phyloP scores from a whole-genome alignment of 2,797 vertebrate species.

The Acrocephalus scirpaceus region DNA sequence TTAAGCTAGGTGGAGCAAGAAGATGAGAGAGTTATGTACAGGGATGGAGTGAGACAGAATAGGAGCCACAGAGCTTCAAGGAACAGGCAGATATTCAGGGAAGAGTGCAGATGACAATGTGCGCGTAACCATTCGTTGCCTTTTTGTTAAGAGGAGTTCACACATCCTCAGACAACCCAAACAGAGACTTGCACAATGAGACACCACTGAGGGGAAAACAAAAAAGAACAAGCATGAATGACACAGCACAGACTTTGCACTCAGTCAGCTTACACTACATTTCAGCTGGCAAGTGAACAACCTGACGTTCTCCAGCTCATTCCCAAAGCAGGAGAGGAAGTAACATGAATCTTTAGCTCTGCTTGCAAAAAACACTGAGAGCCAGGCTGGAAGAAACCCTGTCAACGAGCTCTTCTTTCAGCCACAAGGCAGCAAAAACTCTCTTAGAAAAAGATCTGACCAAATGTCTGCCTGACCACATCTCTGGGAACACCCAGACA shows the following conservation, averaged over 20 bases:
- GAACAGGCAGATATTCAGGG: not conserved
- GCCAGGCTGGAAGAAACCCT: not conserved
- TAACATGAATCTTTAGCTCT: not conserved
- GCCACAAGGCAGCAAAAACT: not conserved
- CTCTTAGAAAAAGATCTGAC: not conserved
- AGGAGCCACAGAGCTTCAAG: not conserved
- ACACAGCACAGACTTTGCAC: not conserved
- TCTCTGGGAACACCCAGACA: not conserved
- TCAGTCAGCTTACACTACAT: not conserved
- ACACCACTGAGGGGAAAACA: not conserved
- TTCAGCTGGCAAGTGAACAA: constrained; percentile 33
- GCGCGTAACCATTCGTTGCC: not conserved
- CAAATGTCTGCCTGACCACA: not conserved
- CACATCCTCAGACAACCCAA: constrained; percentile 25
- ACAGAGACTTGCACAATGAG: constrained; percentile 22
- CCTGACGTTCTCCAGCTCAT: not conserved
- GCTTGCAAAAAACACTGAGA: not conserved
- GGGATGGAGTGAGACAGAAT: not conserved
- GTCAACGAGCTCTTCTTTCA: not conserved
- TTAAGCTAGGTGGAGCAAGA: not conserved
- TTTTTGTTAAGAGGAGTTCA: not conserved
- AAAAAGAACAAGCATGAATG: constrained; percentile 41
- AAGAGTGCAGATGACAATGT: not conserved
- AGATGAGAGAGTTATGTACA: not conserved
- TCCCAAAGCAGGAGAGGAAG: not conserved